Evolutionary conservation across 2,888 invertebrate genomes (phyloP), one percentile per base, ranked within the genome.

Genomic region (Prosapia bicincta): DNA sequence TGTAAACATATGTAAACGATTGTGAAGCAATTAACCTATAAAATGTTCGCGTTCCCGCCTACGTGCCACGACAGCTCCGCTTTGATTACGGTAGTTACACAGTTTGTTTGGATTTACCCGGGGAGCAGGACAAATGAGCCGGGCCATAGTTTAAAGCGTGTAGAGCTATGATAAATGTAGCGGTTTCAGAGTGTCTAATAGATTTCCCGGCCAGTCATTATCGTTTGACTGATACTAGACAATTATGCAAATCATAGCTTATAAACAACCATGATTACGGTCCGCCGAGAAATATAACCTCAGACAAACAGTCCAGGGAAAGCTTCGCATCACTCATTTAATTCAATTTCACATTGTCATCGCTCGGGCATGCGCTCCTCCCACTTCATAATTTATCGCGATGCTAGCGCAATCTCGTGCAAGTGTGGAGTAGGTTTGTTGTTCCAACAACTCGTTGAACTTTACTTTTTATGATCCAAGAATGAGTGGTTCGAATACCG

Each of bases 161-260:
- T 26, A 28, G 65, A 65, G 65, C 26, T 20, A n/a, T 23, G 72
- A 72, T 72, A 67, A 67, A 72, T 72, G 72, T 24, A 72, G 72
- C 26, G 25, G 72, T 72, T 72, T 20, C 66, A n/a, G 1, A 28
- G 72, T 66, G 74, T 78, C 76, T 79, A 79, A 79, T 79, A 79
- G 79, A 79, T 79, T 79, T 77, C 73, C 76, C 72, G 77, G 71
- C 76, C 76, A 75, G 78, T 78, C 79, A 79, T 79, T 79, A 79
- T 78, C 70, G 32, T 20, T 72, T 76, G 78, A 78, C 76, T 78
- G 79, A 79, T 79, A 79, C 79, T 78, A 73, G 72, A 75, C 73
- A 71, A 79, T 79, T 78, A 79, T 79, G 79, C 78, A 78, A 77
- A 79, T 79, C 74, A 67, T 28, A 69, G 71, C 77, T 77, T 76